A percentile compares a stretch with the other conserved stretches of the same genome.
phyloP scores from a whole-genome alignment of 2,888 invertebrate species.

The Acrobasis repandana region DNA sequence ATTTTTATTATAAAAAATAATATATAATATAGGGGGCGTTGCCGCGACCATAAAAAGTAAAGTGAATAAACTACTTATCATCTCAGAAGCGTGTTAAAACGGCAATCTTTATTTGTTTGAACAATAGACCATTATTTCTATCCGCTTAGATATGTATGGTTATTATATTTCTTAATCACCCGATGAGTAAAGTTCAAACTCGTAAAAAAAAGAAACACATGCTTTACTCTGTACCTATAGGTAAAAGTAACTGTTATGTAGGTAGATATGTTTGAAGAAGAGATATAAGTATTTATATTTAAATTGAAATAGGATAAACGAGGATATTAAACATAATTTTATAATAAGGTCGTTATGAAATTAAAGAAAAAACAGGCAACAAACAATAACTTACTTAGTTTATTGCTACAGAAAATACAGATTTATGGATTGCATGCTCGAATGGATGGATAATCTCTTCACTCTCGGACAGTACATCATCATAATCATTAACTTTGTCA shows the following conservation, averaged over 20 bases:
- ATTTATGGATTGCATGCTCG: too few relatives aligned
- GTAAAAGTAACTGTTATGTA: neutral
- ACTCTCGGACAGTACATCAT: too few relatives aligned
- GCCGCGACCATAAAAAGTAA: neutral
- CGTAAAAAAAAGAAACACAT: neutral
- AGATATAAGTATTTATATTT: too few relatives aligned
- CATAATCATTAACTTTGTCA: too few relatives aligned
- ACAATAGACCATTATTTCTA: conserved; percentile 1
- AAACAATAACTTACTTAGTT: too few relatives aligned
- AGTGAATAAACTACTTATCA: conserved; percentile 10
- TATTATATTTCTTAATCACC: neutral
- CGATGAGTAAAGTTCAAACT: neutral
- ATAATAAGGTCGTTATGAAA: too few relatives aligned
- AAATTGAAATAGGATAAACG: too few relatives aligned
- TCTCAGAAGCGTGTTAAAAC: neutral
- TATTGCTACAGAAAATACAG: too few relatives aligned
- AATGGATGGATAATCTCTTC: too few relatives aligned
- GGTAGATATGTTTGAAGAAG: too few relatives aligned
- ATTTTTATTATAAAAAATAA: neutral
- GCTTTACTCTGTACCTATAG: neutral
- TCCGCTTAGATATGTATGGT: neutral
- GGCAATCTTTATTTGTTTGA: neutral
- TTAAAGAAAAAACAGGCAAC: too few relatives aligned
- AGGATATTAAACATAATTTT: too few relatives aligned
- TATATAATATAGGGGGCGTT: conserved; percentile 1